phyloP scores from a whole-genome alignment of 2,888 invertebrate species.

The Xestia rhomboidea region DNA sequence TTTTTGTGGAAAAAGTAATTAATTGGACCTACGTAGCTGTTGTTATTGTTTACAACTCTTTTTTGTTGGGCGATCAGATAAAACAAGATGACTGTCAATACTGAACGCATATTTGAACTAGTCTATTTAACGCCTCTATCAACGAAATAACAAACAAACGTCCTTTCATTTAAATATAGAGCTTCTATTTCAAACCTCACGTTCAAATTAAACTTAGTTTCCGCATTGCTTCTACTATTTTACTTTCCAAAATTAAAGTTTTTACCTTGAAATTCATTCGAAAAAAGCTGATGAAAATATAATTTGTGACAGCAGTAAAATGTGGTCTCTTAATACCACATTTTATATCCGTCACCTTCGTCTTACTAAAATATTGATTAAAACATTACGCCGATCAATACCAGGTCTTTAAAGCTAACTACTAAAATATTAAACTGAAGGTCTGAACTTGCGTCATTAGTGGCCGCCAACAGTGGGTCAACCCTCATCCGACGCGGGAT shows the following conservation, averaged over 20 bases:
- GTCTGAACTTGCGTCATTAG: constrained; percentile 75
- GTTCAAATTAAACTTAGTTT: constrained; percentile 11
- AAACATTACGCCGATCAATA: constrained; percentile 39
- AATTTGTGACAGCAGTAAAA: constrained; percentile 4
- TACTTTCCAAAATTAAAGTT: background rate
- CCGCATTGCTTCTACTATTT: constrained; percentile 24
- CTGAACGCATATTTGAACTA: background rate
- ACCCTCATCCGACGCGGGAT: constrained; percentile 67
- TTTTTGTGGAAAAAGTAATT: background rate
- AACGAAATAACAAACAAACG: background rate
- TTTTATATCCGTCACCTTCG: constrained; percentile 26
- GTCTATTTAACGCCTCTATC: background rate
- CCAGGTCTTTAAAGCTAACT: constrained; percentile 42
- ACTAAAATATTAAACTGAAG: constrained; percentile 72
- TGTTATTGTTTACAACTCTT: background rate
- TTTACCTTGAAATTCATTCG: background rate
- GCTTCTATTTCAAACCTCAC: constrained; percentile 9
- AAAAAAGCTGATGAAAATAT: constrained; percentile 5
- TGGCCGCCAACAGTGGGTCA: constrained; percentile 71
- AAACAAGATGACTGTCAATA: background rate
- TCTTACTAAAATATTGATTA: constrained; percentile 55
- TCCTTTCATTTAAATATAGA: constrained; percentile 5
- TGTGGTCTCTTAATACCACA: background rate
- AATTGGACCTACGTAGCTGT: background rate
- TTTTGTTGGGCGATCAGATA: background rate